Conservation (phyloP, 2,888 invertebrate species). For the Neoascia interrupta region DNA sequence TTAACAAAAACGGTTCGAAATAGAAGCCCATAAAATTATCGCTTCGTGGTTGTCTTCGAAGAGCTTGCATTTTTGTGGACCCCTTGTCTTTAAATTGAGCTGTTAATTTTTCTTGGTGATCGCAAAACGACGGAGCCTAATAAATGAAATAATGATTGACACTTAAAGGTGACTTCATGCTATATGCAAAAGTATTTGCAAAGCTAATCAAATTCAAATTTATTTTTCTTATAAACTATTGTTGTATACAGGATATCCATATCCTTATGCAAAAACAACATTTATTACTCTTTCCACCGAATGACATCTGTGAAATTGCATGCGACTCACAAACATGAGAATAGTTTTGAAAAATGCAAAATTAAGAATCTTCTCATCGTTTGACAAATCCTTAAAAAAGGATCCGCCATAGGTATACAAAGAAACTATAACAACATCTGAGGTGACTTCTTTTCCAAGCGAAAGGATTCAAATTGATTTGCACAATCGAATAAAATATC, state of each 20-base stretch:
- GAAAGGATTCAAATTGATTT: constrained; percentile 70
- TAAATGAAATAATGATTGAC: too few relatives aligned
- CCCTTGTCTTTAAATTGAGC: not conserved
- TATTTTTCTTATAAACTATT: constrained; percentile 29
- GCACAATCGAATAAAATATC: constrained; percentile 51
- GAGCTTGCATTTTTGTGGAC: not conserved
- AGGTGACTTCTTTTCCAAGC: constrained; percentile 66
- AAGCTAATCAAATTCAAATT: constrained; percentile 63
- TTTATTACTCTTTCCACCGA: constrained; percentile 46
- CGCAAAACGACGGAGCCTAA: too few relatives aligned
- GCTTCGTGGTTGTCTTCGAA: too few relatives aligned
- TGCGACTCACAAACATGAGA: constrained; percentile 27
- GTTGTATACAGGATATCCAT: constrained; percentile 28
- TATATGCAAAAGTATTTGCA: constrained; percentile 35
- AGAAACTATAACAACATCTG: constrained; percentile 47
- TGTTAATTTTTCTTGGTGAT: not conserved
- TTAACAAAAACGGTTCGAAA: not conserved
- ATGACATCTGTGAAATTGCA: constrained; percentile 67
- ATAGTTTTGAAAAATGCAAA: constrained; percentile 56
- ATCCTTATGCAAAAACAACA: constrained; percentile 35
- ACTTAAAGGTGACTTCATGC: too few relatives aligned
- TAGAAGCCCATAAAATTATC: too few relatives aligned
- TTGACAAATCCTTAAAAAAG: constrained; percentile 47
- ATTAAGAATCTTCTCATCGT: constrained; percentile 66
- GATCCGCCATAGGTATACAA: constrained; percentile 36